Conservation (phyloP, 2,113 vertebrate genomes). For the Salvelinus fontinalis region DNA sequence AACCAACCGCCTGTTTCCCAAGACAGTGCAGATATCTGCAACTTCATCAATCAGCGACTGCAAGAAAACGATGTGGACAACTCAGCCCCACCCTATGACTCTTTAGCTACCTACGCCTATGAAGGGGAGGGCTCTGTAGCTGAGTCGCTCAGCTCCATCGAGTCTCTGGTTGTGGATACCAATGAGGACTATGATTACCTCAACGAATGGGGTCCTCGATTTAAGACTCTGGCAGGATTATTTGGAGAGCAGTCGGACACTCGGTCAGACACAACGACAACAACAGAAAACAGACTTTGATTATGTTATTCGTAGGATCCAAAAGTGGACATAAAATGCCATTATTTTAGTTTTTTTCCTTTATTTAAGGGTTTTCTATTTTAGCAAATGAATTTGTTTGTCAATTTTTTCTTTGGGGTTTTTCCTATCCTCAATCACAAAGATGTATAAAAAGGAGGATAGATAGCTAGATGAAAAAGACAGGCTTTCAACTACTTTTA, state of each 20-base stretch:
- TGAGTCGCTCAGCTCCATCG: conserved; percentile 94
- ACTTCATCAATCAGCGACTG: conserved; percentile 90
- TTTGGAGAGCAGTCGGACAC: conserved; percentile 86
- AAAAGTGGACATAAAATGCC: conserved; percentile 1
- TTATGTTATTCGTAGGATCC: conserved; percentile 39
- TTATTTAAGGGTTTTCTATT: conserved; percentile 22
- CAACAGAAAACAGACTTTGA: conserved; percentile 70
- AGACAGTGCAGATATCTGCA: conserved; percentile 88
- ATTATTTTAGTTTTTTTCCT: conserved; percentile 21
- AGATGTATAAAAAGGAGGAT: conserved; percentile 54
- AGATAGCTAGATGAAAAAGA: conserved; percentile 39
- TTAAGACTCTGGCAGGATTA: conserved; percentile 93
- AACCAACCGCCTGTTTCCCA: conserved; percentile 69
- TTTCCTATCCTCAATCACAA: conserved; percentile 45
- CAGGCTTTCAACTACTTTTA: conserved; percentile 46
- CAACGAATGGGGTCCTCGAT: conserved; percentile 93
- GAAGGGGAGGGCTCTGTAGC: conserved; percentile 91
- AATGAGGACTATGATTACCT: conserved; percentile 95
- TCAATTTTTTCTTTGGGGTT: conserved; percentile 33
- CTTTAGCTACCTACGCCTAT: conserved; percentile 94
- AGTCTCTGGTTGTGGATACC: conserved; percentile 78
- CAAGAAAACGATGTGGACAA: conserved; percentile 88
- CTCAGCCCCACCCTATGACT: conserved; percentile 91
- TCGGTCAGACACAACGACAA: conserved; percentile 61
- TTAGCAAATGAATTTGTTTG: conserved; percentile 32